These are phyloP conservation scores for Parazoanthus darwini DNA, from an alignment of 92 coral and sea anemone species.

Conservation along the genomic window DNA sequence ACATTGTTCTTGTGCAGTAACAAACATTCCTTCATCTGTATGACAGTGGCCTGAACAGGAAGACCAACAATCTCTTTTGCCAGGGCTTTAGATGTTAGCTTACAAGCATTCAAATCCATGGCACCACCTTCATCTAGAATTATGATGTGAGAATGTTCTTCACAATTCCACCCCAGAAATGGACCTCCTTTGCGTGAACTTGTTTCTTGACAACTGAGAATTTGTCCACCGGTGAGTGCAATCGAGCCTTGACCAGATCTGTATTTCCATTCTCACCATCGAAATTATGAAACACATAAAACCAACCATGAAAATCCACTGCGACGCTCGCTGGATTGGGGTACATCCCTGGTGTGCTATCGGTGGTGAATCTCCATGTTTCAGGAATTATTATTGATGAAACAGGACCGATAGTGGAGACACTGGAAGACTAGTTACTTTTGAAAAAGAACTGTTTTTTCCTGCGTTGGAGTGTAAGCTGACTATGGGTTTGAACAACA, in stretches of 20 bases:
- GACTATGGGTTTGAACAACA: neutral
- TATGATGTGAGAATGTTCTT: slow-evolving; percentile 37
- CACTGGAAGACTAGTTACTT: neutral
- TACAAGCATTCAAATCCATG: slow-evolving; percentile 17
- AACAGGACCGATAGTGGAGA: slow-evolving; percentile 17
- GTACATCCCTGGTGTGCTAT: slow-evolving; percentile 16
- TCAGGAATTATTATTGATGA: slow-evolving; percentile 39
- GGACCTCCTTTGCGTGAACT: slow-evolving; percentile 47
- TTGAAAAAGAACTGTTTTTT: slow-evolving; percentile 19
- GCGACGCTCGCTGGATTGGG: slow-evolving; percentile 37
- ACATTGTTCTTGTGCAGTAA: slow-evolving; percentile 31
- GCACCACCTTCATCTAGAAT: slow-evolving; percentile 32
- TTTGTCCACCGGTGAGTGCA: slow-evolving; percentile 38
- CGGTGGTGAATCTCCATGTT: slow-evolving; percentile 22
- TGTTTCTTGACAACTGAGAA: slow-evolving; percentile 34
- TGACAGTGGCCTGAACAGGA: slow-evolving; percentile 38
- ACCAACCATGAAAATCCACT: slow-evolving; percentile 34
- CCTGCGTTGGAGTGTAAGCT: neutral
- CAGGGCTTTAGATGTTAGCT: slow-evolving; percentile 44
- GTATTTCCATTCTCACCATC: slow-evolving; percentile 22
- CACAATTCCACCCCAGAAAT: slow-evolving; percentile 35
- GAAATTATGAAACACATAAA: slow-evolving; percentile 36
- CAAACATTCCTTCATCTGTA: slow-evolving; percentile 42
- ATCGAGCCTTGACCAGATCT: slow-evolving; percentile 27
- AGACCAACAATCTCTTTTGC: slow-evolving; percentile 40